A percentile compares a stretch with the other conserved stretches of the same genome.
These are phyloP conservation scores for Florisuga fusca DNA, from an alignment of 2,797 vertebrate genomes.

Conservation along the genomic window DNA sequence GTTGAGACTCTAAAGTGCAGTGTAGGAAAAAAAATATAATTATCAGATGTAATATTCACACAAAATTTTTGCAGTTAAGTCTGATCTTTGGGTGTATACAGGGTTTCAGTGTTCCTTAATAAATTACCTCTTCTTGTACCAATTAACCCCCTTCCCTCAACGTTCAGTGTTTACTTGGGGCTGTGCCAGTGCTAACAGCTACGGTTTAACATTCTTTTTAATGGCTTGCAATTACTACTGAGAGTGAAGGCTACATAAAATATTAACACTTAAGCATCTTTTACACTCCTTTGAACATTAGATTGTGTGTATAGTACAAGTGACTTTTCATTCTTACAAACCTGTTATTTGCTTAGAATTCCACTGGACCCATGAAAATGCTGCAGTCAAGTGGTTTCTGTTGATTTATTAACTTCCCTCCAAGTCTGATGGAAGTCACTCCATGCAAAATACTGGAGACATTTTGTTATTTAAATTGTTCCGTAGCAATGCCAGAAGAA, in stretches of 20 bases:
- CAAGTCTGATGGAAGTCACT: slow-evolving; percentile 60
- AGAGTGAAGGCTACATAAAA: slow-evolving; percentile 75
- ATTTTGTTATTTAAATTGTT: slow-evolving; percentile 46
- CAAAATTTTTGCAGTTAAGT: slow-evolving; percentile 24
- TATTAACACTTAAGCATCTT: slow-evolving; percentile 81
- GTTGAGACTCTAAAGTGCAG: slow-evolving; percentile 4
- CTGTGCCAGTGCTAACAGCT: slow-evolving; percentile 78
- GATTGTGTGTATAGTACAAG: slow-evolving; percentile 74
- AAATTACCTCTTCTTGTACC: slow-evolving; percentile 81
- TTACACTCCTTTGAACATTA: slow-evolving; percentile 77
- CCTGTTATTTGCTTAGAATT: slow-evolving; percentile 80
- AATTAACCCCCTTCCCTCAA: slow-evolving; percentile 80
- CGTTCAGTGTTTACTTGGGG: slow-evolving; percentile 77
- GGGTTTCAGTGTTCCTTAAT: slow-evolving; percentile 79
- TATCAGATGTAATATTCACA: slow-evolving; percentile 69
- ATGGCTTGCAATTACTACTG: slow-evolving; percentile 76
- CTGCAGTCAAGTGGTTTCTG: slow-evolving; percentile 76
- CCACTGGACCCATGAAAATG: slow-evolving; percentile 79
- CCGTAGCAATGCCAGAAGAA: slow-evolving; percentile 29
- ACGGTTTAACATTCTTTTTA: slow-evolving; percentile 78
- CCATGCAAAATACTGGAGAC: slow-evolving; percentile 60
- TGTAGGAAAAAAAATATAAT: slow-evolving; percentile 60
- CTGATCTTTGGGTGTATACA: slow-evolving; percentile 70
- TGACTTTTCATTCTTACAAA: slow-evolving; percentile 77
- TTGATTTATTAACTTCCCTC: slow-evolving; percentile 77